A percentile compares a stretch with the other conserved stretches of the same genome.
phyloP scores from a whole-genome alignment of 1,140 invertebrate genomes.

The Zaprionus davidi region DNA sequence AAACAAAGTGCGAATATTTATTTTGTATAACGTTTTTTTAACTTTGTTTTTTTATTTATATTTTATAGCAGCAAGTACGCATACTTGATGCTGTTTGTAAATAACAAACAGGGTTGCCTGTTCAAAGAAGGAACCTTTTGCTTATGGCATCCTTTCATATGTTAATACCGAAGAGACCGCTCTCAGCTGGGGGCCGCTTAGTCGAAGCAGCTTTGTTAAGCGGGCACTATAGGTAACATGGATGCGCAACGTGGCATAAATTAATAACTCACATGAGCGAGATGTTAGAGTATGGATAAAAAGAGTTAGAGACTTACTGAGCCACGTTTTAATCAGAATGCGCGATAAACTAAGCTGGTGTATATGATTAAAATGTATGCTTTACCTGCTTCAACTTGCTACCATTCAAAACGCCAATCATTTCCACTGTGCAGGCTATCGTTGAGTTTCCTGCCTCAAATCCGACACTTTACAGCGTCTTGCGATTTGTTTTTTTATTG shows the following conservation, averaged over 20 bases:
- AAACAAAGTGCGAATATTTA: conserved; percentile 54
- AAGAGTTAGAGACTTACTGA: neutral
- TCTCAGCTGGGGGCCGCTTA: conserved; percentile 13
- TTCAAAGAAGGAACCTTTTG: conserved; percentile 36
- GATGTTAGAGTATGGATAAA: neutral
- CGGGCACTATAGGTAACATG: neutral
- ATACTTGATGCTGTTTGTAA: conserved; percentile 39
- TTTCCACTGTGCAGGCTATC: neutral
- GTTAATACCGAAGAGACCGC: conserved; percentile 39
- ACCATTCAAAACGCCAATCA: neutral
- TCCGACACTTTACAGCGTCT: conserved; percentile 19
- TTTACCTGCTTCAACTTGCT: neutral
- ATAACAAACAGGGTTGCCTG: conserved; percentile 30
- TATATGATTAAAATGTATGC: neutral
- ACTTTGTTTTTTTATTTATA: conserved; percentile 2
- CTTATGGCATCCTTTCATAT: conserved; percentile 42
- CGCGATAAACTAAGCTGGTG: neutral
- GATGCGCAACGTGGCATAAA: conserved; percentile 1
- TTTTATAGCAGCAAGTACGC: conserved; percentile 36
- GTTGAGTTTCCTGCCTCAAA: neutral
- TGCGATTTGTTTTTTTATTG: conserved; percentile 36
- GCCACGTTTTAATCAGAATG: neutral
- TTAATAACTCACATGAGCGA: conserved; percentile 3
- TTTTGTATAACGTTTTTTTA: conserved; percentile 35
- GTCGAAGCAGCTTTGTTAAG: conserved; percentile 32